These are phyloP conservation scores for Tupaia chinensis DNA, from an alignment of 2,113 vertebrate genomes.

Conservation along the genomic window DNA sequence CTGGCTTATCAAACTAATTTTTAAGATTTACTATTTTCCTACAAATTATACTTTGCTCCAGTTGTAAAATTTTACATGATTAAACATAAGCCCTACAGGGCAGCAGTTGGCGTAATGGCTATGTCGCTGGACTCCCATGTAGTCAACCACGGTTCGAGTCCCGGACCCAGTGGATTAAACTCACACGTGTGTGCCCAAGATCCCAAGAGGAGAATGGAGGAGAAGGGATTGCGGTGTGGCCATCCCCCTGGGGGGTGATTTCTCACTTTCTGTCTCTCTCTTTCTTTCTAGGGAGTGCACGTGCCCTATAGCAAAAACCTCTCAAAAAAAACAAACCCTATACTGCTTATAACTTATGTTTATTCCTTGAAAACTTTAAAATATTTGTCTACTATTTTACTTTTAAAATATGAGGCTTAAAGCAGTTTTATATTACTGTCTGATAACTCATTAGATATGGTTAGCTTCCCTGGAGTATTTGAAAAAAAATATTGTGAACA, in stretches of 20 bases:
- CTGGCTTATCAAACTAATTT: background rate
- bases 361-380: background rate
- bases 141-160: no score
- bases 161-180: no score
- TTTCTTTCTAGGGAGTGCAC: no score
- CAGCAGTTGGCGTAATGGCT: no score
- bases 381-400: background rate
- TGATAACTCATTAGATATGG: background rate
- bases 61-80: background rate
- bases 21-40: constrained; percentile 19
- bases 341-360: background rate
- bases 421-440: background rate
- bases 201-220: no score
- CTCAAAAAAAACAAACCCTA: background rate
- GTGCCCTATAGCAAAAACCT: no score
- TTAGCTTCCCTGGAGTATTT: background rate
- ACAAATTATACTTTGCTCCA: constrained; percentile 18
- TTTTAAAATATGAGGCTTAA: background rate
- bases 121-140: no score
- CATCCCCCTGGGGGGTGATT: no score
- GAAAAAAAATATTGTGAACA: background rate
- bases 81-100: background rate
- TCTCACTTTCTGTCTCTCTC: no score
- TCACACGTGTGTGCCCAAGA: no score
- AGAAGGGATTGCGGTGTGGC: no score